Evolutionary conservation across 2,113 vertebrate species (phyloP).

Genomic region (Cisticola juncidis): DNA sequence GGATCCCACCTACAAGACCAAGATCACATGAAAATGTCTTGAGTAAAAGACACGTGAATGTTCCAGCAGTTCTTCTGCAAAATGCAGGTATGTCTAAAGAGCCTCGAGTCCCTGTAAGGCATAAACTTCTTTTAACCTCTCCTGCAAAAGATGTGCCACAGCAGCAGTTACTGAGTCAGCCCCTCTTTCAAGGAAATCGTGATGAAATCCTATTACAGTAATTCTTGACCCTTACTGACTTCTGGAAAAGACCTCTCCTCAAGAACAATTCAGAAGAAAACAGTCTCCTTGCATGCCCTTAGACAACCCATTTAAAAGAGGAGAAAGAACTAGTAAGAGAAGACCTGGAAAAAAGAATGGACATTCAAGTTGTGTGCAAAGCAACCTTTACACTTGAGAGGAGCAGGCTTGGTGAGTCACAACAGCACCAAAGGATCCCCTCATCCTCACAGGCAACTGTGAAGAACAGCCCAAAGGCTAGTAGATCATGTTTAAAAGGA

Average conservation of each 20-base stretch:
- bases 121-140: background rate
- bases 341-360: background rate
- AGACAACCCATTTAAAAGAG: background rate
- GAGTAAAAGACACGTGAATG: background rate
- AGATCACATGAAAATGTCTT: background rate
- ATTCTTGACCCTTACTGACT: background rate
- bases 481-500: background rate
- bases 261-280: background rate
- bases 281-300: background rate
- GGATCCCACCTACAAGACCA: slow-evolving; percentile 88
- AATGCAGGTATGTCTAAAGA: background rate
- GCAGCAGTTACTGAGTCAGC: background rate
- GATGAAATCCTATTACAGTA: background rate
- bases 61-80: background rate
- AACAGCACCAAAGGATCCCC: background rate
- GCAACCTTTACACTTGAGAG: background rate
- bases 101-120: background rate
- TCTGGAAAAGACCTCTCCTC: background rate
- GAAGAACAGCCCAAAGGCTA: background rate
- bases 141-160: background rate
- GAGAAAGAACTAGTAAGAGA: background rate
- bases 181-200: background rate
- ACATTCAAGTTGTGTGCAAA: background rate
- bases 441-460: background rate
- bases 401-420: background rate